phyloP scores from a whole-genome alignment of 2,797 vertebrate genomes.

The Notoglanidium macrostoma region DNA sequence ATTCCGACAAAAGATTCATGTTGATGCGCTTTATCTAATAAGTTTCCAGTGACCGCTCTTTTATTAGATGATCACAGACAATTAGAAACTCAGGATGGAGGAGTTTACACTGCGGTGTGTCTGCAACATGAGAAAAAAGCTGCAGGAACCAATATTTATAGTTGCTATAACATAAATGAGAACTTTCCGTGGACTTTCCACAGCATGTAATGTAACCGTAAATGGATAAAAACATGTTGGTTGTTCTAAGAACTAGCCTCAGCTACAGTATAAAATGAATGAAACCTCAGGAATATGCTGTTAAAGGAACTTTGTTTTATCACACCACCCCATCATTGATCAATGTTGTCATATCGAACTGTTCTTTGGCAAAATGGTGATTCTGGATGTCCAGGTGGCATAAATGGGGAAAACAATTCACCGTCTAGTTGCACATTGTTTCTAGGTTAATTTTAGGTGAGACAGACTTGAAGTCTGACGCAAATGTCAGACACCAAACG shows the following conservation, averaged over 20 bases:
- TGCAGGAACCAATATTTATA: not conserved
- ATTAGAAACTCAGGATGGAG: no score
- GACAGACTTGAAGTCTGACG: not conserved
- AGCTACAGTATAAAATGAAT: not conserved
- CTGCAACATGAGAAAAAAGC: not conserved
- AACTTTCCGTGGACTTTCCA: not conserved
- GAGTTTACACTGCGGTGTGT: no score
- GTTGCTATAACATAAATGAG: not conserved
- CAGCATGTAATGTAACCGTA: not conserved
- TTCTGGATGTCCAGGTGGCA: not conserved
- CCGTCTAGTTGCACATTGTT: not conserved
- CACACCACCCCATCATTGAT: not conserved
- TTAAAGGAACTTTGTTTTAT: not conserved
- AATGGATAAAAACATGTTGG: not conserved
- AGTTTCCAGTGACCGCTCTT: no score
- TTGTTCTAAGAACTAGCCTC: not conserved
- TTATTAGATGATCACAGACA: no score
- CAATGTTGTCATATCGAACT: not conserved
- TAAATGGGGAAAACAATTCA: not conserved
- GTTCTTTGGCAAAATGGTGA: not conserved
- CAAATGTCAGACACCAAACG: not conserved
- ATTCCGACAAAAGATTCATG: not conserved
- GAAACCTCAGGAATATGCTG: not conserved
- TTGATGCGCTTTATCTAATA: no score
- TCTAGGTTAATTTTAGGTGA: not conserved